phyloP scores from a whole-genome alignment of 1,140 invertebrate genomes.

The Epicauta chinensis region DNA sequence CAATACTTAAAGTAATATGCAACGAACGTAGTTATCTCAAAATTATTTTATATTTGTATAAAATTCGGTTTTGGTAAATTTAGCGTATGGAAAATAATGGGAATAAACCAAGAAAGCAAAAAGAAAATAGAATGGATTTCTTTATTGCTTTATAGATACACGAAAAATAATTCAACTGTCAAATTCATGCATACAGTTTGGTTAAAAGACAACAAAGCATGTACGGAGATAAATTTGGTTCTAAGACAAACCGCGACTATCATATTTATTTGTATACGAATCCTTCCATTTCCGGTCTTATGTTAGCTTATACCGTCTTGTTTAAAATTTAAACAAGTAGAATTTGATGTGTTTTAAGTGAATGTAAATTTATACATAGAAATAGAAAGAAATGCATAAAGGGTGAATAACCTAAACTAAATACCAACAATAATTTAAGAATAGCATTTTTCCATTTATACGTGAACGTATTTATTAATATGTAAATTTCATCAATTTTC shows the following conservation, averaged over 20 bases:
- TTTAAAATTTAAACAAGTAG: constrained; percentile 24
- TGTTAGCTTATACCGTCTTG: constrained; percentile 9
- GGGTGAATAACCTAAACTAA: constrained; percentile 4
- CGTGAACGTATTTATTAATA: too few relatives aligned
- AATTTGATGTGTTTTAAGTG: constrained; percentile 20
- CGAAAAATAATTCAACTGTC: constrained; percentile 26
- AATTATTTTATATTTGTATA: too few relatives aligned
- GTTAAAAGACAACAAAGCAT: constrained; percentile 20
- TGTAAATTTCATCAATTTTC: too few relatives aligned
- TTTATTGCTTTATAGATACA: constrained; percentile 24
- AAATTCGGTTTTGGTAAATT: too few relatives aligned
- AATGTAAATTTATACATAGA: constrained; percentile 17
- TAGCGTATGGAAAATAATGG: too few relatives aligned
- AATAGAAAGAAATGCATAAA: constrained; percentile 7
- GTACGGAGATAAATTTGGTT: too few relatives aligned
- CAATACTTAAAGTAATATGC: too few relatives aligned
- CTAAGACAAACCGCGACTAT: neutral
- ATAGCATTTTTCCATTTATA: too few relatives aligned
- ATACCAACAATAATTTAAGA: too few relatives aligned
- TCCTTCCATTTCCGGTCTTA: constrained; percentile 20
- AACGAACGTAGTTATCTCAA: too few relatives aligned
- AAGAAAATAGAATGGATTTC: constrained; percentile 16
- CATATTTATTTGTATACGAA: constrained; percentile 24
- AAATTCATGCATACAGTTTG: constrained; percentile 21
- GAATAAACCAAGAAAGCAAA: too few relatives aligned